Base-by-base conservation (phyloP, 2,113 vertebrate genomes). In the Elephantulus edwardii region DNA sequence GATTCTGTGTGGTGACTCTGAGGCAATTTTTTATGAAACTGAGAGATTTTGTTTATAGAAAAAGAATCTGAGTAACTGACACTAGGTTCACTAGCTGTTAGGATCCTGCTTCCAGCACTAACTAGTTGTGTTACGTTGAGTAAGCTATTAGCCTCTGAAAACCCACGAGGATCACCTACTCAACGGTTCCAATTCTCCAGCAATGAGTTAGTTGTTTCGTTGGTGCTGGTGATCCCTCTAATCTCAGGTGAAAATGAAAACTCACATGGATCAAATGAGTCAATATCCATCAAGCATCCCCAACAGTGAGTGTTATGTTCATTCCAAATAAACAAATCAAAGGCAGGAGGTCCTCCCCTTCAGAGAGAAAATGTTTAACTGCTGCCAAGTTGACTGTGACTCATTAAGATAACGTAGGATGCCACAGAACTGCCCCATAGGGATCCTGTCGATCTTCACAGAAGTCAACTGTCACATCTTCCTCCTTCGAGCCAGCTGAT, bases 221-320 rank as follows among this genome's bases (percentile, higher is more conserved):
- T 52, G 0, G 0, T 3, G 14, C 20, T 76, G 77, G 68, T 14
- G 20, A 74, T 46, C 79, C 83, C 62, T 26, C 54, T 79, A n/a
- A 50, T 66, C 82, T 28, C 40, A 90, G 88, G 64, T 16, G n/a
- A 52, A 50, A 33, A 35, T 33, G 38, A 62, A 78, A 66, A 86
- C 24, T 7, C 5, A 3, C 9, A 60, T 58, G 30, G 72, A 76
- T 44, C 38, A 33, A 76, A 19, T 16, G 46, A 46, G 64, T 20
- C 30, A 38, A 22, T 46, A 56, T 60, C 6, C 14, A 7, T 26
- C 56, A 90, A 83, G 44, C 42, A 68, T 38, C n/a, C 17, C 80
- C 52, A 42, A 35, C 24, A 22, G 9, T 8, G 5, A 17, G 64
- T 3, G 28, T 6, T 28, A 8, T 22, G 26, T 22, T 8, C 20